These are phyloP conservation scores for Pantherophis guttatus DNA, from an alignment of 2,113 vertebrate genomes.

Conservation along the genomic window DNA sequence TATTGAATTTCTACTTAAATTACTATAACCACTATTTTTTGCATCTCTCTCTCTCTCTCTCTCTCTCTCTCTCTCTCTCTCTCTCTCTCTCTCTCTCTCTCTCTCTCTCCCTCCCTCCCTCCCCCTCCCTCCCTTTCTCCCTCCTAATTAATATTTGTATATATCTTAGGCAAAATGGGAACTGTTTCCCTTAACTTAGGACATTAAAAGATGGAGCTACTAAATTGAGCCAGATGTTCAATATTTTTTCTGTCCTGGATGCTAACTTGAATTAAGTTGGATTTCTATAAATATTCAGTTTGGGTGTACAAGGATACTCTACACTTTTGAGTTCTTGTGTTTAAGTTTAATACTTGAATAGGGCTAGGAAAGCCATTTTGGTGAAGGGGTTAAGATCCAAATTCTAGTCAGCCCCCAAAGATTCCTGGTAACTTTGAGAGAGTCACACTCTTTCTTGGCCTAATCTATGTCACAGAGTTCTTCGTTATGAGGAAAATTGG, in stretches of 20 bases:
- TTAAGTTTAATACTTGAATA: neutral
- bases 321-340: neutral
- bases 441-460: neutral
- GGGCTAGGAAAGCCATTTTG: neutral
- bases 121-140: neutral
- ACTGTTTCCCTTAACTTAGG: neutral
- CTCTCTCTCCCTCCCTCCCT: rapidly evolving
- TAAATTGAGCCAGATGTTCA: neutral
- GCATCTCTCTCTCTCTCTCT: neutral
- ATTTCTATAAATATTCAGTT: neutral
- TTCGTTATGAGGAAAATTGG: neutral
- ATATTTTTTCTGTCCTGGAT: neutral
- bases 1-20: neutral
- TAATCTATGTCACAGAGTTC: neutral
- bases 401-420: neutral
- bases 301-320: neutral
- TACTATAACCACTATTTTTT: neutral
- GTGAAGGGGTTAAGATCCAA: neutral
- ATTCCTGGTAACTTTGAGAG: neutral
- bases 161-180: neutral
- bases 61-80: too few relatives aligned
- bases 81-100: neutral
- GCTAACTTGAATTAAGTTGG: neutral
- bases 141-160: neutral
- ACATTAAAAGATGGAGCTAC: neutral